These are phyloP conservation scores for Cordilura impudica DNA, from an alignment of 2,888 invertebrate species.

Conservation along the genomic window DNA sequence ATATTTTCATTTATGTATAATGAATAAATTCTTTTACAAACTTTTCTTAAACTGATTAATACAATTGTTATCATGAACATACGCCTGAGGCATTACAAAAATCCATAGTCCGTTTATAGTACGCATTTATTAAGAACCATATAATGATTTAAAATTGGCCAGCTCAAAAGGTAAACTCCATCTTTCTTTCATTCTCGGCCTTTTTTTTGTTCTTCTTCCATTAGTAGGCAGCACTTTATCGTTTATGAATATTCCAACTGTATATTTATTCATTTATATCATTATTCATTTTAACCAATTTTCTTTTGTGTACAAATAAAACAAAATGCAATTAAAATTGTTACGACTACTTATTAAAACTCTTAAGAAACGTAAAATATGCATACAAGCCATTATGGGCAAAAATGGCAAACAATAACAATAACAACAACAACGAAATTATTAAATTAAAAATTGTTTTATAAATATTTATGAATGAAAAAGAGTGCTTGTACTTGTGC, in stretches of 20 bases:
- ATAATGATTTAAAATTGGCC: constrained; percentile 41
- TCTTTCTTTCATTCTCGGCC: neutral
- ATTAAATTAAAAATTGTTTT: too few species aligned
- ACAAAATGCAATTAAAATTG: constrained; percentile 34
- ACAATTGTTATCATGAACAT: neutral
- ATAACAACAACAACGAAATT: neutral
- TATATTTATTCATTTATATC: constrained; percentile 31
- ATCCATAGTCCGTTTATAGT: neutral
- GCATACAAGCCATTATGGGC: constrained; percentile 17
- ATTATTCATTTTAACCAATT: constrained; percentile 1
- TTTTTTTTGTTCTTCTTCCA: neutral
- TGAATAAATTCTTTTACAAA: neutral
- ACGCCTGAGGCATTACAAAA: neutral
- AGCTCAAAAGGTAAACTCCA: neutral
- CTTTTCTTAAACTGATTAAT: neutral
- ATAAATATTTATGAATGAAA: neutral
- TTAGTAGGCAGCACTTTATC: constrained; percentile 30
- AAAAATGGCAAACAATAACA: neutral
- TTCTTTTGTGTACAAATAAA: neutral
- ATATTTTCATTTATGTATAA: too few species aligned
- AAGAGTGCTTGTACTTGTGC: too few species aligned
- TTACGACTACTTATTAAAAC: constrained; percentile 35
- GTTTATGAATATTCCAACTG: constrained; percentile 40
- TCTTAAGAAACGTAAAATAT: constrained; percentile 36
- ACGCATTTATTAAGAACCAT: constrained; percentile 41